A percentile compares a stretch with the other conserved stretches of the same genome.
These are phyloP conservation scores for Odontothrips loti DNA, from an alignment of 2,888 invertebrate genomes.

Conservation along the genomic window DNA sequence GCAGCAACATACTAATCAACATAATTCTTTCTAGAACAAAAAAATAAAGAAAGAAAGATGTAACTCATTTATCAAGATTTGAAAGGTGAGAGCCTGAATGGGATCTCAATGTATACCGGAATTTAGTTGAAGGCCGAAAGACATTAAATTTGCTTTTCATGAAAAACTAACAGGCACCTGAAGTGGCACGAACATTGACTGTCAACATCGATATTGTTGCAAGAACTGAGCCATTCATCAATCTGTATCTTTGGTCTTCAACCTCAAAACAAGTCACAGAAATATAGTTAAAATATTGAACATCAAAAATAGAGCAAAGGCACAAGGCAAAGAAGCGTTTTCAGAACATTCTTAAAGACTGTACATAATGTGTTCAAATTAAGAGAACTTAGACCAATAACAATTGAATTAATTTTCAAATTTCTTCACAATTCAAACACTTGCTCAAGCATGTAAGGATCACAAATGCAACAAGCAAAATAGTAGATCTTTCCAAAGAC, in stretches of 20 bases:
- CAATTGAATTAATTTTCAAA: background rate
- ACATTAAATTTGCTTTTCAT: background rate
- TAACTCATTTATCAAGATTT: background rate
- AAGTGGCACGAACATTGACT: background rate
- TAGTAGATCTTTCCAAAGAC: background rate
- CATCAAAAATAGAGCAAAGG: constrained; percentile 18
- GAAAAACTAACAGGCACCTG: no score
- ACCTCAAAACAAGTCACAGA: background rate
- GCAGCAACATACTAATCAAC: background rate
- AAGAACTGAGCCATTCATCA: background rate
- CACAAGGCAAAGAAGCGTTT: background rate
- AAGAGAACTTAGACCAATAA: background rate
- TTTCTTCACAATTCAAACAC: background rate
- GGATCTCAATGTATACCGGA: background rate
- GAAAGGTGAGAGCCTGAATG: background rate
- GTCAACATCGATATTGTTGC: background rate
- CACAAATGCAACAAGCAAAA: background rate
- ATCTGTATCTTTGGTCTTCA: background rate
- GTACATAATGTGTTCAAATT: background rate
- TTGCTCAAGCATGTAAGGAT: background rate
- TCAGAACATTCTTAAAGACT: background rate
- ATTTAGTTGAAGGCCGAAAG: background rate
- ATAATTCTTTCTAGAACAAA: background rate
- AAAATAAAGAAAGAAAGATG: background rate
- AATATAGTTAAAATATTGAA: background rate